phyloP scores from a whole-genome alignment of 2,888 invertebrate species.

The Pollenia labialis region DNA sequence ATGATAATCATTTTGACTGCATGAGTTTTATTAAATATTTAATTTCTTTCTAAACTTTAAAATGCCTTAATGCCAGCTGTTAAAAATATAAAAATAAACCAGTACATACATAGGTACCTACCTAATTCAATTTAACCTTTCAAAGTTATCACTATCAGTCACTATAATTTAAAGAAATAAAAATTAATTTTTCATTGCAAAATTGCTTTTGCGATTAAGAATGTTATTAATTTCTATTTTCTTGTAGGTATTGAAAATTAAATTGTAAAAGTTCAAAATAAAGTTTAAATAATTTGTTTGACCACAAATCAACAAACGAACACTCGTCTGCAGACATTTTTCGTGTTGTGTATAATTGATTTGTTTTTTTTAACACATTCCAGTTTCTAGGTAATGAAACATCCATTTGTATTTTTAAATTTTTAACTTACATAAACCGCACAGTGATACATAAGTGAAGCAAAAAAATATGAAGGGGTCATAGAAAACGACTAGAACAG shows the following conservation, averaged over 20 bases:
- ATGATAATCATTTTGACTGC: background rate
- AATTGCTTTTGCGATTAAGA: background rate
- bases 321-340: background rate
- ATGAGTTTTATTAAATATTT: constrained; percentile 1
- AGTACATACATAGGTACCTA: too few relatives aligned
- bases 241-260: background rate
- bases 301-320: background rate
- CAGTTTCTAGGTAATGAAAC: constrained; percentile 28
- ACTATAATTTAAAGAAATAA: background rate
- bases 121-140: constrained; percentile 4
- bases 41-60: background rate
- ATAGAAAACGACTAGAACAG: too few relatives aligned
- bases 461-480: too few relatives aligned
- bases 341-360: constrained; percentile 9
- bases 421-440: background rate
- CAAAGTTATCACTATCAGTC: background rate
- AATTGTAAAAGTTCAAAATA: too few relatives aligned
- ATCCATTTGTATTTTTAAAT: background rate
- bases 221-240: background rate
- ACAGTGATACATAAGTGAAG: too few relatives aligned
- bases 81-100: background rate
- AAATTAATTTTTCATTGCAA: background rate
- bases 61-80: too few relatives aligned
- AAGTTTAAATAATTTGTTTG: background rate
- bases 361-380: constrained; percentile 16